Conservation (phyloP, 2,113 vertebrate genomes). For the Labeo rohita region DNA sequence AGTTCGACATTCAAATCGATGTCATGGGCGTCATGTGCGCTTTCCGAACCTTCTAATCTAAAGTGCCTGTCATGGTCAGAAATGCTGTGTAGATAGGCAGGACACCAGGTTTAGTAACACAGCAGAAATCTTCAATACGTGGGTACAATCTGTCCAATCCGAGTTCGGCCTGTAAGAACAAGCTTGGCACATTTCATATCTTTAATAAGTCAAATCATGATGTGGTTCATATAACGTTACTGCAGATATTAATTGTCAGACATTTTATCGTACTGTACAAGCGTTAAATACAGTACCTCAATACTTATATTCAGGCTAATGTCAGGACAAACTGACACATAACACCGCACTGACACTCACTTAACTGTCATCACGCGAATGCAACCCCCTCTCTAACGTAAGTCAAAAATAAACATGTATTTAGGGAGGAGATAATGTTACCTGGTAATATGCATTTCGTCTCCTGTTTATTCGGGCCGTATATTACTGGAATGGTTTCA, state of each 20-base stretch:
- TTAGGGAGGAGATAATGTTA: background rate
- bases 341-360: constrained; percentile 14
- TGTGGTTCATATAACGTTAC: background rate
- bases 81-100: background rate
- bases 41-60: background rate
- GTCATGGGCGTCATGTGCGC: too few relatives aligned
- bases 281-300: background rate
- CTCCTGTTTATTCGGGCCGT: constrained; percentile 15
- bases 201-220: background rate
- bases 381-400: background rate
- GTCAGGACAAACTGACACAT: constrained; percentile 12
- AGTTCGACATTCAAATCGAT: background rate
- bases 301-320: background rate
- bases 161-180: constrained; percentile 27
- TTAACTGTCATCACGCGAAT: constrained; percentile 6
- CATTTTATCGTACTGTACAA: background rate
- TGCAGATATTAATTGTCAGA: background rate
- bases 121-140: background rate
- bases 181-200: background rate
- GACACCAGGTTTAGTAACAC: background rate
- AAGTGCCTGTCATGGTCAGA: background rate
- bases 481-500: constrained; percentile 22
- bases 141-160: background rate
- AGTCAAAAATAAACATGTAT: background rate
- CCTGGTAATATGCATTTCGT: constrained; percentile 34